Evolutionary conservation across 2,113 vertebrate species (phyloP), one percentile per base, ranked within the genome.

Genomic region (Cyanoliseus patagonus): DNA sequence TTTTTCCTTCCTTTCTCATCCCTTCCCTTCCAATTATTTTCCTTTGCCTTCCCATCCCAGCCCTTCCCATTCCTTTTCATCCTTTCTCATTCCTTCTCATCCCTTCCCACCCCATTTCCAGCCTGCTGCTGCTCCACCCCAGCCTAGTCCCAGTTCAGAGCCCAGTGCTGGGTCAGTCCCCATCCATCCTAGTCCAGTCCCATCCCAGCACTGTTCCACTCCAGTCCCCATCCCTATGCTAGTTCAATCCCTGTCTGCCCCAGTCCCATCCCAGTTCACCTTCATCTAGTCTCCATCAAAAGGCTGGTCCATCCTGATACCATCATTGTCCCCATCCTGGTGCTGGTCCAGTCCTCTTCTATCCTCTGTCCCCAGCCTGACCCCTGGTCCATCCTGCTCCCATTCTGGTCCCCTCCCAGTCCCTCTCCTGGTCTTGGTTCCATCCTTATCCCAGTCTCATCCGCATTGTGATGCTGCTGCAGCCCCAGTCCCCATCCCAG

Each of bases 191-290:
- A 49, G n/a, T 27, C 41, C 64, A 28, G 8, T 51, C 8, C 22
- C 23, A 18, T 6, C 22, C 37, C 52, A 25, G 42, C 47, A 42
- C 57, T 52, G 52, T 4, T 31, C 24, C 6, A 2, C 4, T 44
- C 57, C 46, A 39, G 41, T 7, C 9, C 27, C 27, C 23, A 9
- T 13, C 13, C 37, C 42, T 0, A 0, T 4, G 3, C 5, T 16
- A 22, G 8, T 42, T 67, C 37, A 57, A 13, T 25, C 30, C 35
- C 42, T 11, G 17, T 30, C 13, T 25, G 12, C 22, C 31, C 35
- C 62, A 67, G 22, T 51, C 62, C 79, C 23, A 13, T 11, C 28
- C 11, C 35, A 6, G 39, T 44, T 59, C 37, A 37, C 1, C 20
- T 90, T 55, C 57, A 23, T 20, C 55, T 15, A 18, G 11, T 42